phyloP scores from a whole-genome alignment of 2,113 vertebrate species.

The Alethe castanea region DNA sequence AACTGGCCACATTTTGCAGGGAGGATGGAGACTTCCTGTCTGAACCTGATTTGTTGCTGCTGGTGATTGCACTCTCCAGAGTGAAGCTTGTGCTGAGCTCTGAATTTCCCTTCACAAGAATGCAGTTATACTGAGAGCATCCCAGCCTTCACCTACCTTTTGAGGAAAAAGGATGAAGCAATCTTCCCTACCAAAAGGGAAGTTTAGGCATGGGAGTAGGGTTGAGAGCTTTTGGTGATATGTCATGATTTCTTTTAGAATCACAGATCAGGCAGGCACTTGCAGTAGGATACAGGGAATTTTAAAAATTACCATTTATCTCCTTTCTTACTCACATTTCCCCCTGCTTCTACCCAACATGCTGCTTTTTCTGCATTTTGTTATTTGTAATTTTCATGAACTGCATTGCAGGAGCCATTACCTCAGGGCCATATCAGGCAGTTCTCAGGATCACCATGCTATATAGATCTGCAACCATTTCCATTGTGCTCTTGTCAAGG shows the following conservation, averaged over 20 bases:
- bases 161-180: background rate
- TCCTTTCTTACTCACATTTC: background rate
- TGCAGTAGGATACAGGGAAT: background rate
- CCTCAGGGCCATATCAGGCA: background rate
- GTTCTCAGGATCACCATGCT: rapidly evolving
- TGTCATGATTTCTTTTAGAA: background rate
- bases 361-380: background rate
- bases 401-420: background rate
- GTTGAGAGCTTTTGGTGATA: rapidly evolving
- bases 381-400: background rate
- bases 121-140: background rate
- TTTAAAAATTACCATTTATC: background rate
- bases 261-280: background rate
- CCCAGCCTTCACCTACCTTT: background rate
- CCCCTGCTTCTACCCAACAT: background rate
- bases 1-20: background rate
- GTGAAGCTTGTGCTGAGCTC: background rate
- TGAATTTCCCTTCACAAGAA: background rate
- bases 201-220: background rate
- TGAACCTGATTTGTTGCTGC: background rate
- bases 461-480: background rate
- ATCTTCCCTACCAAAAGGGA: background rate
- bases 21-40: background rate
- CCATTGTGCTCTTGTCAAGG: background rate
- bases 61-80: background rate